Evolutionary conservation across 2,888 invertebrate genomes (phyloP).

Genomic region (Limnephilus lunatus): DNA sequence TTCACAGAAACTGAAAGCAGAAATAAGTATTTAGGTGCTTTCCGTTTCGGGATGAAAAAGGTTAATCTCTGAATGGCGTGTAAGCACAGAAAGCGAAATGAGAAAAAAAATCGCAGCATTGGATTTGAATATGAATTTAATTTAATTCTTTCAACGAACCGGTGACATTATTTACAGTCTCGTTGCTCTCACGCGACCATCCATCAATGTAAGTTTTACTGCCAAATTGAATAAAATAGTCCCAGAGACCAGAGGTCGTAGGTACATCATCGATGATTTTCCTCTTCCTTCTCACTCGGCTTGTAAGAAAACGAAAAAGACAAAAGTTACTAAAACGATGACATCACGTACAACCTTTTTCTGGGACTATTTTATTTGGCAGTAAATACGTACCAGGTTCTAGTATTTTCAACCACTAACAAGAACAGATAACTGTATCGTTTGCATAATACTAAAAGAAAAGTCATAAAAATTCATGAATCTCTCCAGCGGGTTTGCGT

Average conservation of each 20-base stretch:
- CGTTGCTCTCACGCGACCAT: conserved; percentile 10
- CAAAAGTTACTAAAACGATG: no score
- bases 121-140: conserved; percentile 8
- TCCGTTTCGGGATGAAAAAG: background rate
- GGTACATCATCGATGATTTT: no score
- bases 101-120: background rate
- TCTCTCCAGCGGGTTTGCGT: background rate
- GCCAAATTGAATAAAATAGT: background rate
- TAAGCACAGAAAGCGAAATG: background rate
- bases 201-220: background rate
- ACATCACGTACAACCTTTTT: no score
- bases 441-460: background rate
- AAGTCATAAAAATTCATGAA: conserved; percentile 31
- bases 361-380: background rate
- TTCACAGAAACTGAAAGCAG: background rate
- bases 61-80: background rate
- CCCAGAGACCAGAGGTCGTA: no score
- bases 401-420: background rate
- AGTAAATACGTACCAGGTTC: background rate
- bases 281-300: no score
- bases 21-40: background rate
- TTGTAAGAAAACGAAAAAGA: no score
- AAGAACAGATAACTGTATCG: background rate
- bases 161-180: background rate
- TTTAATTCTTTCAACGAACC: conserved; percentile 2